Evolutionary conservation across 2,113 vertebrate genomes (phyloP).

Genomic region (Aepyceros melampus): DNA sequence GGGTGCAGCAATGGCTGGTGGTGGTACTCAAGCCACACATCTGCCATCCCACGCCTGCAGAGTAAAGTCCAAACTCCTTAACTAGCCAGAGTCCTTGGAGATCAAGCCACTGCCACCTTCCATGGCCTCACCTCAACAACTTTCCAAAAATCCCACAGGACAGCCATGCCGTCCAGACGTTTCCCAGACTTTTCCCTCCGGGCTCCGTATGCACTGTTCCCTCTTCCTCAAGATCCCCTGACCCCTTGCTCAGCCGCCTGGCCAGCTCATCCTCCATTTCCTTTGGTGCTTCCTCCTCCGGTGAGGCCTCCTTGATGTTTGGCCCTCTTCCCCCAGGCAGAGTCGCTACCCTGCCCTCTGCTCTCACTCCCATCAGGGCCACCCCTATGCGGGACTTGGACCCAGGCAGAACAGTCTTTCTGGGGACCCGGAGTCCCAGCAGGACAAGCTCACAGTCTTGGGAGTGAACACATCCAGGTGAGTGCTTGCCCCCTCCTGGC

Average conservation of each 20-base stretch:
- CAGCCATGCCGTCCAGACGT: accelerated
- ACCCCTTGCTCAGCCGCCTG: background rate
- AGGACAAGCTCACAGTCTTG: background rate
- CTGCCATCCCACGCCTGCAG: background rate
- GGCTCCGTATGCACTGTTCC: accelerated
- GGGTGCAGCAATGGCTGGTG: accelerated
- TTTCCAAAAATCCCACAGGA: background rate
- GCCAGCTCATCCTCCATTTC: background rate
- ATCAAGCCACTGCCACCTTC: background rate
- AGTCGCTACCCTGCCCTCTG: background rate
- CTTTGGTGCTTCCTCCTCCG: background rate
- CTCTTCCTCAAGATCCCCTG: background rate
- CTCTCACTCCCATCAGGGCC: background rate
- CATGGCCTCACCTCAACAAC: accelerated
- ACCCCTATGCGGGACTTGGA: accelerated
- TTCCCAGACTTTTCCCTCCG: background rate
- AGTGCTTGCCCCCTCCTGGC: accelerated
- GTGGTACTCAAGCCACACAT: background rate
- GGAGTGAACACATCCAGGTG: background rate
- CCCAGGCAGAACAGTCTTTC: background rate
- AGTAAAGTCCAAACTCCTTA: background rate
- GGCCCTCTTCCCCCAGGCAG: background rate
- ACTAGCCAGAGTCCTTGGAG: background rate
- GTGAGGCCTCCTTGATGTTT: background rate
- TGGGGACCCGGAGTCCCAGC: accelerated